phyloP scores from a whole-genome alignment of 2,888 invertebrate genomes.

The Hemistola chrysoprasaria region DNA sequence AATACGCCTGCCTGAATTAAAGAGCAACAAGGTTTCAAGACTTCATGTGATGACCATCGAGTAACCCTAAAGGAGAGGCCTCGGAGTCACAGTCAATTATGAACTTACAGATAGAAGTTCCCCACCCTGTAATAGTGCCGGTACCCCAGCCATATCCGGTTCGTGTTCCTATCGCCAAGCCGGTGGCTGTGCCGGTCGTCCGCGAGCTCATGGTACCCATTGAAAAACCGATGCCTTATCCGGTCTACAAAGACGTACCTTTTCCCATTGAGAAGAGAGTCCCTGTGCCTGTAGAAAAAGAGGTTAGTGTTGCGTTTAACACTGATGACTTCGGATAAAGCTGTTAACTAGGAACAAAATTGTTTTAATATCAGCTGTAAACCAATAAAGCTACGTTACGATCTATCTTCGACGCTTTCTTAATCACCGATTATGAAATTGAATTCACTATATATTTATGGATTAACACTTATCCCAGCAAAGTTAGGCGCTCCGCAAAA shows the following conservation, averaged over 20 bases:
- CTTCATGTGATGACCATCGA: not conserved
- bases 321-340: too few relatives aligned
- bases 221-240: conserved; percentile 85
- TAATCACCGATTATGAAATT: too few relatives aligned
- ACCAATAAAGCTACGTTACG: too few relatives aligned
- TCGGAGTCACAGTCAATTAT: conserved; percentile 27
- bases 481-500: too few relatives aligned
- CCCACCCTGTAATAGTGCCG: conserved; percentile 88
- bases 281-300: conserved; percentile 88
- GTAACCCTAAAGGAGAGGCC: conserved; percentile 1
- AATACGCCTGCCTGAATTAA: too few relatives aligned
- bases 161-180: conserved; percentile 86
- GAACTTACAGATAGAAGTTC: conserved; percentile 85
- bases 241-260: conserved; percentile 87
- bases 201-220: conserved; percentile 82
- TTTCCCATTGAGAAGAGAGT: conserved; percentile 88
- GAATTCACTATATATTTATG: too few relatives aligned
- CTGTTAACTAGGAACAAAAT: too few relatives aligned
- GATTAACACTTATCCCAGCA: too few relatives aligned
- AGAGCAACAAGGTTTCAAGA: not conserved
- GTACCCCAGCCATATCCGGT: conserved; percentile 90
- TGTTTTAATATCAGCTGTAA: too few relatives aligned
- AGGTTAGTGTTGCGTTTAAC: conserved; percentile 65
- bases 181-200: conserved; percentile 86
- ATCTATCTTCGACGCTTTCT: too few relatives aligned